Base-by-base conservation (phyloP, 2,113 vertebrate species). In the Regulus satrapa region DNA sequence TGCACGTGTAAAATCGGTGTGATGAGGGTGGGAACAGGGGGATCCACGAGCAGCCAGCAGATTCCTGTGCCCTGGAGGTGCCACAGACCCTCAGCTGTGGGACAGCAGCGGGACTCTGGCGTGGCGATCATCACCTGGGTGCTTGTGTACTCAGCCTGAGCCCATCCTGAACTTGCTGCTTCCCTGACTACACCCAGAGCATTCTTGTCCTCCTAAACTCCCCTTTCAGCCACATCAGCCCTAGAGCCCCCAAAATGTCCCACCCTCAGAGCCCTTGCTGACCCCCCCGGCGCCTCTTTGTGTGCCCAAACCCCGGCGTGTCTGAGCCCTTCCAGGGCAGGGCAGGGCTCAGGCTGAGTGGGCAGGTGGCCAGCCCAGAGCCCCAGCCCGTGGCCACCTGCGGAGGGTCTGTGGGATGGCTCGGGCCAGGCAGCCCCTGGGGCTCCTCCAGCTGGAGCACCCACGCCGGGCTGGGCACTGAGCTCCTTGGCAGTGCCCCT, bases 261-360 rank as follows among this genome's bases (percentile, higher is more conserved):
- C 6, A 5, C 5, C 40, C 62, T 11, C 7, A 16, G 32, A 10
- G 40, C n/a, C 54, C 73, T 36, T 1, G 29, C 71, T 45, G 48
- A 18, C 45, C 62, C 45, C 2, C 56, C 82, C 4, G 62, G 31
- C 0, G 0, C 34, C 49, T 21, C 32, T 3, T 5, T 0, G 0
- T 3, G 0, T 2, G 6, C 4, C 4, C 3, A 3, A 32, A 28
- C 14, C 6, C 17, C 0, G 1, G 12, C 0, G 3, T 4, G 10
- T 23, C 41, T 36, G 5, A 14, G 21, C 26, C 3, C 1, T 31
- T 32, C 18, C 32, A 36, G 8, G 25, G 55, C 20, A 10, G 32
- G 9, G 29, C 7, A 32, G 36, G 24, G 59, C 84, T 80, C 8
- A 14, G 88, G 72, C 43, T 51, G 46, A 18, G 63, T n/a, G 76